A percentile compares a stretch with the other conserved stretches of the same genome.
Evolutionary conservation across 2,113 vertebrate species (phyloP).

Genomic region (Aphelocoma coerulescens): DNA sequence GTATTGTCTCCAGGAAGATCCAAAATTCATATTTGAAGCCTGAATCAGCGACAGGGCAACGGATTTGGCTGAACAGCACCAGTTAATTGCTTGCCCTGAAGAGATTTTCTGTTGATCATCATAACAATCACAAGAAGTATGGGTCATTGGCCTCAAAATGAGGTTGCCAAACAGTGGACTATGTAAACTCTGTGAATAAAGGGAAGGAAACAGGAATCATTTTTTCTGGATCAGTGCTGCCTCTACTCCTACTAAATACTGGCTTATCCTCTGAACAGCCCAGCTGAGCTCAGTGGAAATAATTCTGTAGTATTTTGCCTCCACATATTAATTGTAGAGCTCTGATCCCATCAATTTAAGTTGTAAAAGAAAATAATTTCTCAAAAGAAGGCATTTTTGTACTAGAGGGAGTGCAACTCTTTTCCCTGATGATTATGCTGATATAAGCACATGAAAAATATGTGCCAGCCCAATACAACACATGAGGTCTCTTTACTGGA

Average conservation of each 20-base stretch:
- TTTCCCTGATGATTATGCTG: neutral
- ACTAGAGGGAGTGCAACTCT: neutral
- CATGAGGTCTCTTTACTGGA: neutral
- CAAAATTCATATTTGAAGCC: neutral
- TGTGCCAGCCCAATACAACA: neutral
- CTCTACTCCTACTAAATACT: neutral
- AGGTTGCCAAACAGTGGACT: slow-evolving; percentile 44
- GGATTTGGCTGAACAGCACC: neutral
- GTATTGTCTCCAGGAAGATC: neutral
- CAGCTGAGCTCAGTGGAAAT: neutral
- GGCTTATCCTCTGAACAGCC: neutral
- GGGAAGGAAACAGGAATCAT: slow-evolving; percentile 16
- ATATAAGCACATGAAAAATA: neutral
- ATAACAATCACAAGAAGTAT: slow-evolving; percentile 48
- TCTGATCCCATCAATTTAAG: neutral
- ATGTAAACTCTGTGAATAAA: slow-evolving; percentile 34
- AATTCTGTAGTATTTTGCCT: neutral
- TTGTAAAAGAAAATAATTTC: neutral
- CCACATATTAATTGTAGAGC: neutral
- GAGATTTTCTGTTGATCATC: slow-evolving; percentile 21
- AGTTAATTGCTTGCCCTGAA: neutral
- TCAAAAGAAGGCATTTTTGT: neutral
- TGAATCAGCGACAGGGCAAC: neutral
- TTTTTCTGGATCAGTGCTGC: neutral
- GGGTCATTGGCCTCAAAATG: slow-evolving; percentile 27